Percentiles rank a stretch among this genome's conserved stretches.
Conservation (phyloP, 1,140 invertebrate species). For the Whitmania pigra region DNA sequence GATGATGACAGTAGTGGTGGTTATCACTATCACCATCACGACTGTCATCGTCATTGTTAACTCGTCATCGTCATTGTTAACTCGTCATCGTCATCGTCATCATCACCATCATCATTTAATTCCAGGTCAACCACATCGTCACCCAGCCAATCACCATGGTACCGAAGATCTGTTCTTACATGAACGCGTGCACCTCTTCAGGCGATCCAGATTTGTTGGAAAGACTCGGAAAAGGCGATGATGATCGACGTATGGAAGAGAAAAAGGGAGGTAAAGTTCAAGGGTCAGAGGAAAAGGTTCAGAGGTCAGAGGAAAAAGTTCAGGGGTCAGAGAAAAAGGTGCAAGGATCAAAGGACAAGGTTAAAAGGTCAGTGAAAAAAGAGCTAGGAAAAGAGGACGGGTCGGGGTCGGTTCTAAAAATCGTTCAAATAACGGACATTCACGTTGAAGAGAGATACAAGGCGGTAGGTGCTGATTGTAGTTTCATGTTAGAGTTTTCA, state of each 20-base stretch:
- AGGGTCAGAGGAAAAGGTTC: neutral
- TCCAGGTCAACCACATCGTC: too few species aligned
- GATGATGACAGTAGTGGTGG: neutral
- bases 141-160: too few species aligned
- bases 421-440: neutral
- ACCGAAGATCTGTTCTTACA: too few species aligned
- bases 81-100: too few species aligned
- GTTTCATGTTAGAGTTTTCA: neutral
- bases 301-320: neutral
- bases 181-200: too few species aligned
- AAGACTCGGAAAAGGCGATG: neutral
- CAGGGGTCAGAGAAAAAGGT: neutral
- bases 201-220: too few species aligned
- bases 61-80: too few species aligned
- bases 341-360: neutral
- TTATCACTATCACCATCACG: too few species aligned
- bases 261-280: neutral
- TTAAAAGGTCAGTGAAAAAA: neutral
- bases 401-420: neutral
- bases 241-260: neutral
- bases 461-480: neutral
- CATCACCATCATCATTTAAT: too few species aligned
- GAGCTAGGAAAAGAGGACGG: neutral
- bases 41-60: too few species aligned
- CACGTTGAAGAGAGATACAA: slow-evolving; percentile 12